Base-by-base conservation (phyloP, 2,797 vertebrate genomes). In the Picus viridis region DNA sequence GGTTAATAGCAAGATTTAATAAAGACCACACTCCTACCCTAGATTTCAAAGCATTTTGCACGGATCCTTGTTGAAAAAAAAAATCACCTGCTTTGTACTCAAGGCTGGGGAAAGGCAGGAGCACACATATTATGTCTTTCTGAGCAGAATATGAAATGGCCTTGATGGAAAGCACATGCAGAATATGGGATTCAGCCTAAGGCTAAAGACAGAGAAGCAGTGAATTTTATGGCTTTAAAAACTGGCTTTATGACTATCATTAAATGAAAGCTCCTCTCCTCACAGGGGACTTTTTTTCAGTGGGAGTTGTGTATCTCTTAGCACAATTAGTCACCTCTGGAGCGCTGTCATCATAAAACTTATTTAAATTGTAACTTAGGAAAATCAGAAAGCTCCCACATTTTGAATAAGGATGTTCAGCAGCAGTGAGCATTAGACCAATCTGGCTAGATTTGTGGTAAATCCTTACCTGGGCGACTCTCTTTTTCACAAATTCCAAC, bases 201-300 rank as follows among this genome's bases (percentile, higher is more conserved):
- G 77, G 93, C 86, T 65, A 80, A 92, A 86, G 71, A 17, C 26
- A 79, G 53, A 62, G 49, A 83, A 89, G 68, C 70, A 20, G 68
- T 47, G 64, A 62, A 58, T 92, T 91, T 94, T 91, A 94, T 51
- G 65, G 83, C 74, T 92, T 93, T 91, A 92, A 94, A 94, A 93
- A 94, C 78, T 78, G 71, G 57, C 83, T 93, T 92, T 91, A 91
- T 79, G 80, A 34, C 74, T 51, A 62, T 43, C 85, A 72, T 93
- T 94, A 93, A 89, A 91, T 51, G 81, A 89, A 93, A 96, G 65
- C 39, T 39, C 72, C 47, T 88, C 47, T 84, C 56, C 69, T 92
- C 4, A 0, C 26, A 16, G 29, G 54, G 51, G 16, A 53, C 85
- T 88, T 16, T 74, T 34, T 86, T 93, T 88, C 80, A 63, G 59